These are phyloP conservation scores for Dynastes maya DNA, from an alignment of 2,888 invertebrate species.

Conservation along the genomic window DNA sequence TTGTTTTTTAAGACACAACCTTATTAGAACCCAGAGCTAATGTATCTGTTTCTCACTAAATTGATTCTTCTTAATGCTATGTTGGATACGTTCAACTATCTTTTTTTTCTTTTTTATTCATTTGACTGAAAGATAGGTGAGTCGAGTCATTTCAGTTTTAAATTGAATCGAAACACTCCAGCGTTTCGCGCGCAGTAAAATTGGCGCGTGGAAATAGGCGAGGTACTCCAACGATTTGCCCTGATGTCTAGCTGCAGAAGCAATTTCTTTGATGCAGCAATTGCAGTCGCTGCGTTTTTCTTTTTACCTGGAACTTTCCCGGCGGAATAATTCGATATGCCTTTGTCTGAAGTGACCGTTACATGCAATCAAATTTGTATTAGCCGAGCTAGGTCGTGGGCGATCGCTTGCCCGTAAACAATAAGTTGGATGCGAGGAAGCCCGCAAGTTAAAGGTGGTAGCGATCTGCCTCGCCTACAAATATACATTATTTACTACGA, in stretches of 20 bases:
- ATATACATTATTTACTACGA: slow-evolving; percentile 39
- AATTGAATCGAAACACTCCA: slow-evolving; percentile 43
- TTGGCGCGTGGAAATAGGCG: slow-evolving; percentile 41
- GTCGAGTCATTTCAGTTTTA: slow-evolving; percentile 37
- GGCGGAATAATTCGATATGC: slow-evolving; percentile 47
- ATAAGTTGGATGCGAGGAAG: slow-evolving; percentile 31
- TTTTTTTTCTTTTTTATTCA: slow-evolving; percentile 9
- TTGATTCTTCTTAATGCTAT: slow-evolving; percentile 3
- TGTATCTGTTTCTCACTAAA: slow-evolving; percentile 16
- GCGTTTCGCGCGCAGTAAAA: slow-evolving; percentile 37
- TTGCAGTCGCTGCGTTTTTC: slow-evolving; percentile 48
- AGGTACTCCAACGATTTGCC: slow-evolving; percentile 13
- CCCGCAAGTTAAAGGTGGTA: not conserved
- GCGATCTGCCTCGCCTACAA: slow-evolving; percentile 20
- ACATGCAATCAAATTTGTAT: slow-evolving; percentile 48
- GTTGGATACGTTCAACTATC: not conserved
- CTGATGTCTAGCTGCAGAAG: slow-evolving; percentile 48
- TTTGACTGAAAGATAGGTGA: slow-evolving; percentile 40
- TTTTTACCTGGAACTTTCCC: slow-evolving; percentile 43
- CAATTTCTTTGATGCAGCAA: slow-evolving; percentile 57
- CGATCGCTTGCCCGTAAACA: not conserved
- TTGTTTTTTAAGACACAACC: not conserved
- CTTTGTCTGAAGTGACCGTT: slow-evolving; percentile 45
- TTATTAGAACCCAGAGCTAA: not conserved
- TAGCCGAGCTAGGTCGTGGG: slow-evolving; percentile 8